Evolutionary conservation across 2,113 vertebrate species (phyloP), one percentile per base, ranked within the genome.

Genomic region (Mastomys natalensis): DNA sequence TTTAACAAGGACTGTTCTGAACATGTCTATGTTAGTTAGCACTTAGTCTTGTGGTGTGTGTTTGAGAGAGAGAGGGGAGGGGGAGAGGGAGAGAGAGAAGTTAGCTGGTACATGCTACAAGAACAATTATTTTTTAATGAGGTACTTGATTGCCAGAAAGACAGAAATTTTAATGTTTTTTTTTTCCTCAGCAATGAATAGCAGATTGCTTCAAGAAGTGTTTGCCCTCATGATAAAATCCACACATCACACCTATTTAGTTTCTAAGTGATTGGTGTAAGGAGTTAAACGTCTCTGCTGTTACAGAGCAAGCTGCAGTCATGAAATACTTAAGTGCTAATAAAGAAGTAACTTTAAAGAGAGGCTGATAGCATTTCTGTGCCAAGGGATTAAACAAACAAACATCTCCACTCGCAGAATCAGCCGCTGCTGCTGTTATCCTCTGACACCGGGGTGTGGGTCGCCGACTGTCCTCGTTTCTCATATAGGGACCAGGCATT

Each of bases 1-100:
- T 81, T 96, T 96, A 95, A 96, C 97, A 95, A 97, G 68, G 96
- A 97, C 97, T 97, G 84, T 97, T 98, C 98, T 98, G 97, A 97
- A 98, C 97, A 97, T 96, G 90, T 90, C 12, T 94, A 91, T 60
- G 78, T 90, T 94, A 94, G 78, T 90, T 94, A 94, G 95, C 86
- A 91, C 92, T 89, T 97, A 64, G 77, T 55, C 51, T n/a, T 8
- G 51, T 73, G 24, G 53, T n/a, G 51, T n/a, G 21, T 78, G 24
- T 76, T 5, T 76, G 21, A 24, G n/a, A 12, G 10, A 15, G 73
- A 15, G 43, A 45, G 40, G 29, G 73, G 37, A 72, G 51, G 11
- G 51, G 51, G 51, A 51, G 51, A 51, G 51, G 51, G 51, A 51
- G 7, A 51, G 48, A 9, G 51, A 51, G 51, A 51, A 51, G 13